Conservation (phyloP, 2,797 vertebrate genomes). For the Argyrosomus regius region DNA sequence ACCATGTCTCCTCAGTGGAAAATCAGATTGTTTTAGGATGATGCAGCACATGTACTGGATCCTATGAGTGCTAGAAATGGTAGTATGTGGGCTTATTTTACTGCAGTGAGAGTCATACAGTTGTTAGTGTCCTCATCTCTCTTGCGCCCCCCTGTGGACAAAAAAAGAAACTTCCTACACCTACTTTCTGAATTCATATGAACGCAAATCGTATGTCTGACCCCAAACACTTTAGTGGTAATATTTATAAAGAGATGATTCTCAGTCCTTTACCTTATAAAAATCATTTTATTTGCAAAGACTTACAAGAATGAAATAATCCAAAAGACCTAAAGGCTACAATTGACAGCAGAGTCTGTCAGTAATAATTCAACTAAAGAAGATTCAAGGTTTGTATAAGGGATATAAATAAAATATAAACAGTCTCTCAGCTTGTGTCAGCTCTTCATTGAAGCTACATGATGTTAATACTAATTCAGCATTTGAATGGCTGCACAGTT, state of each 20-base stretch:
- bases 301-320: no score
- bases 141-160: slow-evolving; percentile 68
- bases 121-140: slow-evolving; percentile 5
- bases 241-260: neutral
- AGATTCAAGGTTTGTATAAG: no score
- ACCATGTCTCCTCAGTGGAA: neutral
- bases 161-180: neutral
- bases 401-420: no score
- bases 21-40: neutral
- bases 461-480: neutral
- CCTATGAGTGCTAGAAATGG: neutral
- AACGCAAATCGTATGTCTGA: no score
- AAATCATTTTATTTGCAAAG: no score
- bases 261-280: neutral
- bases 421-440: no score
- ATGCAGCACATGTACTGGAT: neutral
- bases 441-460: neutral
- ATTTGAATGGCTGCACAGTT: neutral
- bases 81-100: neutral
- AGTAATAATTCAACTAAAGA: no score
- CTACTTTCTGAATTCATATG: neutral
- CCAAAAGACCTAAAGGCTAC: neutral
- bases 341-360: no score
- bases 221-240: neutral
- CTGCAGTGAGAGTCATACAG: slow-evolving; percentile 22